Conservation (phyloP, 2,113 vertebrate species). For the Turdus rufiventris region DNA sequence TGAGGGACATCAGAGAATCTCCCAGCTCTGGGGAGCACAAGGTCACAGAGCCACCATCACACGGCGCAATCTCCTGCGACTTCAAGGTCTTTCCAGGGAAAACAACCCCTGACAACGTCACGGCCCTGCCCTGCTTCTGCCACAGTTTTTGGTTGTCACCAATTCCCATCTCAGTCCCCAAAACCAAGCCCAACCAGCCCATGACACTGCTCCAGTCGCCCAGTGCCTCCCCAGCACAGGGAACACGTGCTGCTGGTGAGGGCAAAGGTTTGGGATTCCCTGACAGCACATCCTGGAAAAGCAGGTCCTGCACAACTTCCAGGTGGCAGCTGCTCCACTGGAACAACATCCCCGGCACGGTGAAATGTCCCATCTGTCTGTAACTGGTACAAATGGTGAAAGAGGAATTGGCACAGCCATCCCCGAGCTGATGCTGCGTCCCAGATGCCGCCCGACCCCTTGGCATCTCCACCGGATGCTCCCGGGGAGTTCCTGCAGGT, state of each 20-base stretch:
- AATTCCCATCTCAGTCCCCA: background rate
- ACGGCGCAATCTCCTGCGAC: rapidly evolving
- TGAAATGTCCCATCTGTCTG: background rate
- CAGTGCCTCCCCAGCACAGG: background rate
- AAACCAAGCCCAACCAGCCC: rapidly evolving
- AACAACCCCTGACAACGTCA: background rate
- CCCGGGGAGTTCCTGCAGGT: background rate
- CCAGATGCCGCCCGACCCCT: background rate
- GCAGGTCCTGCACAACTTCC: background rate
- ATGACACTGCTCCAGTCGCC: rapidly evolving
- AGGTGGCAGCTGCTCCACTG: background rate
- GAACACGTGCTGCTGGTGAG: background rate
- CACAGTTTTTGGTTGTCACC: background rate
- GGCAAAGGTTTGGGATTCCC: background rate
- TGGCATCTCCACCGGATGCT: background rate
- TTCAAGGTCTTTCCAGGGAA: background rate
- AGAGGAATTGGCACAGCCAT: background rate
- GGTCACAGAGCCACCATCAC: rapidly evolving
- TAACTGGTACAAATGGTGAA: background rate
- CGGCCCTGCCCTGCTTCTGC: background rate
- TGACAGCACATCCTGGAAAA: background rate
- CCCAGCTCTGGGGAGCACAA: background rate
- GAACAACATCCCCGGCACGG: background rate
- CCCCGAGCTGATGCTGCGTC: background rate
- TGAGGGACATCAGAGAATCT: background rate